phyloP scores from a whole-genome alignment of 2,888 invertebrate species.

The Phaonia tiefii region DNA sequence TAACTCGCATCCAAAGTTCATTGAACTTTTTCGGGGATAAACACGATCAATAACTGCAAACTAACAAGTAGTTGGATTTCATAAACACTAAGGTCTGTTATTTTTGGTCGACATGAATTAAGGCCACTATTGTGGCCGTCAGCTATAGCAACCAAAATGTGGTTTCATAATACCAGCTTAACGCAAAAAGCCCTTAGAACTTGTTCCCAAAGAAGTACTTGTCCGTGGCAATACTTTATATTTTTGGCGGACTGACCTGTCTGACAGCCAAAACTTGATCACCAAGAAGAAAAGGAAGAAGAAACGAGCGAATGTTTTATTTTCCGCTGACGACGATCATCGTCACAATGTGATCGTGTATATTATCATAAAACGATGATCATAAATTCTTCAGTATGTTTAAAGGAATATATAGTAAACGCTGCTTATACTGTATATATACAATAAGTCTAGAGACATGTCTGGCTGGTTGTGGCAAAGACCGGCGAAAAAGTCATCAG shows the following conservation, averaged over 20 bases:
- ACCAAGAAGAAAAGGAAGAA: background rate
- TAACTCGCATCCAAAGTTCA: conserved; percentile 51
- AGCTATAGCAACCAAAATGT: conserved; percentile 14
- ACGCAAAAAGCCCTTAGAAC: conserved; percentile 61
- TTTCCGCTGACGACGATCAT: conserved; percentile 4
- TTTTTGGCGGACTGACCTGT: background rate
- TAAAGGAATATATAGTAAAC: conserved; percentile 24
- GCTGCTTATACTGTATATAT: background rate
- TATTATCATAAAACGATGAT: conserved; percentile 67
- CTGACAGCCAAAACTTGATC: conserved; percentile 20
- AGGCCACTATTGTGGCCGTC: background rate
- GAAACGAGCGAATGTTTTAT: conserved; percentile 20
- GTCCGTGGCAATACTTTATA: no score
- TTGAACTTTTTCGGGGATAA: conserved; percentile 52
- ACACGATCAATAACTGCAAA: background rate
- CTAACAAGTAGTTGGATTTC: no score
- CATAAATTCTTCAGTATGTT: conserved; percentile 63
- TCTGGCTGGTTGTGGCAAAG: conserved; percentile 42
- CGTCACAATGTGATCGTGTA: conserved; percentile 58
- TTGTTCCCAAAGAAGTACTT: conserved; percentile 25
- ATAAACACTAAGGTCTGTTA: no score
- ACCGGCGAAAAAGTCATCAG: conserved; percentile 56
- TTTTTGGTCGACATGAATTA: no score
- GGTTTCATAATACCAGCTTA: conserved; percentile 39
- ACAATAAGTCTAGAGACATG: conserved; percentile 59